A percentile compares a stretch with the other conserved stretches of the same genome.
Conservation (phyloP, 2,888 invertebrate species). For the Drosophila paracracens region DNA sequence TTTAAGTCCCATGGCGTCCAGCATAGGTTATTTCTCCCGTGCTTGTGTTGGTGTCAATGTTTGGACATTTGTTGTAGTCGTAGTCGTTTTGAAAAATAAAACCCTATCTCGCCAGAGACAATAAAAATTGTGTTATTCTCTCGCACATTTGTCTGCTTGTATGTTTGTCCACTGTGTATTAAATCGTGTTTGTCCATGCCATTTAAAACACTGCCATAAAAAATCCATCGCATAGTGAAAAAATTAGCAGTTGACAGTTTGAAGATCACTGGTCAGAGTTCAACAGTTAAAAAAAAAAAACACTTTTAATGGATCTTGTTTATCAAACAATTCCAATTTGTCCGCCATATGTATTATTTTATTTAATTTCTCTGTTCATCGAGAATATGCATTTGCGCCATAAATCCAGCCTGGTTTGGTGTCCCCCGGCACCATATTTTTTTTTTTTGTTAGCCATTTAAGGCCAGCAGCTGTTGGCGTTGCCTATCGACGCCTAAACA, state of each 20-base stretch:
- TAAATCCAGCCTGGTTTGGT: conserved; percentile 16
- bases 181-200: conserved; percentile 41
- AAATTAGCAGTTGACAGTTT: not conserved
- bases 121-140: conserved; percentile 28
- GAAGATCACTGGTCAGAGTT: not conserved
- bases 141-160: conserved; percentile 17
- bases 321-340: not conserved
- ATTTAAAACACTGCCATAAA: conserved; percentile 36
- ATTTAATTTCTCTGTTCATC: conserved; percentile 11
- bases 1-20: conserved; percentile 52
- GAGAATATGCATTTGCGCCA: conserved; percentile 14
- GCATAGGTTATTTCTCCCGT: conserved; percentile 20
- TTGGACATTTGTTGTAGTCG: conserved; percentile 50
- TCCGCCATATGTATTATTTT: not conserved
- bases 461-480: conserved; percentile 4
- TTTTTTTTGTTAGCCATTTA: conserved; percentile 1
- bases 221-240: conserved; percentile 26
- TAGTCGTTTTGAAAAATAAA: conserved; percentile 52
- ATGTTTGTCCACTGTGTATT: conserved; percentile 18
- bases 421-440: not conserved
- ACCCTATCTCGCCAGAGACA: conserved; percentile 43
- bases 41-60: conserved; percentile 49
- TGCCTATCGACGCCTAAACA: conserved; percentile 67
- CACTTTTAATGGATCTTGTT: not conserved
- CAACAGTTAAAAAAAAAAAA: not conserved